Evolutionary conservation across 92 coral and sea anemone species (phyloP), one percentile per base, ranked within the genome.

Genomic region (Nematostella vectensis): DNA sequence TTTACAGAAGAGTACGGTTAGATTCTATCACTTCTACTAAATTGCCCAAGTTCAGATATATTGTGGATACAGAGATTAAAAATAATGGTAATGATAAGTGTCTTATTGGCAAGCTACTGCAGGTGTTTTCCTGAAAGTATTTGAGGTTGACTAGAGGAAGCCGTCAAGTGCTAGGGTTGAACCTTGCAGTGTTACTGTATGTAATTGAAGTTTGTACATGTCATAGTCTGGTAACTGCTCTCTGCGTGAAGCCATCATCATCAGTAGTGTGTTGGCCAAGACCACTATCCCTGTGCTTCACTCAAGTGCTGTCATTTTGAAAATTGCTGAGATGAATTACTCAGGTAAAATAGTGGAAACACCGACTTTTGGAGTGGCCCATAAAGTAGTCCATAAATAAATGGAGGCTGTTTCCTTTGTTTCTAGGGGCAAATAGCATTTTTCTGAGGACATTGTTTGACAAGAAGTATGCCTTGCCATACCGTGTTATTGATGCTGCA

Each of bases 271-370:
- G 3, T 67, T 91, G 24, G 72, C 95, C 3, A 91, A 78, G 79
- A 91, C 98, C 28, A 85, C 91, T 56, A 79, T 91, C 13, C 96
- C 96, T 42, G 93, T 86, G 16, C 75, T 91, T 6, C 98, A 91
- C 44, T 71, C 96, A 1, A 82, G 98, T 65, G 98, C 98, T 15
- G 98, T 69, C 28, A 91, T 91, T 91, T 65, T 91, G 57, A 91
- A 91, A 58, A 80, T 91, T 61, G 98, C 98, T 0, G 98, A 91
- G 49, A 91, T 91, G 98, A 85, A 91, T 69, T 91, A 91, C 65
- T 78, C 98, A 45, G 98, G 98, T 86, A 59, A 25, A 11, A 25
- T 3, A 27, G 15, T 33, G 8, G 40, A 6, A 33, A 33, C 40
- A 33, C 15, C 15, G 40, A 33, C 6, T 33, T 33, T 33, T 33